Evolutionary conservation across 2,888 invertebrate genomes (phyloP), one percentile per base, ranked within the genome.

Genomic region (Epicampocera succincta): DNA sequence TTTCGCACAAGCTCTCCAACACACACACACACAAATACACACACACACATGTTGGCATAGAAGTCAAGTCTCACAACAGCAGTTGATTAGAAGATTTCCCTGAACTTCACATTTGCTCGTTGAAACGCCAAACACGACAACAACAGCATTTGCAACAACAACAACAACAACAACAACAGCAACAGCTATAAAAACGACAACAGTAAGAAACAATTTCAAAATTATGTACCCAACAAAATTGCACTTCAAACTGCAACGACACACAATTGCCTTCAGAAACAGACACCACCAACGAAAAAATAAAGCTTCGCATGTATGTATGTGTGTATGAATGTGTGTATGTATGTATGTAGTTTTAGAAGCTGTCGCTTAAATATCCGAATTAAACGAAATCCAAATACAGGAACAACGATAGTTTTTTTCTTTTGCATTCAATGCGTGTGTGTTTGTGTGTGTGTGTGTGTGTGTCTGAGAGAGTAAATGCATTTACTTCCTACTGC

Each of bases 61-160:
- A 42, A 75, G 21, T 50, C 68, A 65, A 63, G 71, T 61, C 68
- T 54, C 69, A 66, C 19, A 75, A 61, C 75, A 71, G 80, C 75
- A 71, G 80, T 83, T 84, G 86, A 83, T 84, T 84, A 85, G 84
- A 88, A 87, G 88, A 89, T 88, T 88, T 89, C 88, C 88, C 88
- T 88, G 88, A 88, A 88, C 88, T 89, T 88, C 88, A 88, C 85
- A 86, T 86, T 84, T 84, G 69, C 60, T 61, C 82, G 79, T 83
- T 83, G 76, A 82, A 80, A 79, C 81, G 40, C 19, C 60, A 81
- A 54, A 13, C 56, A 40, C 73, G 75, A 69, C 56, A 60, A 56
- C 44, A 72, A n/a, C n/a, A n/a, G n/a, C n/a, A n/a, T n/a, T n/a
- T n/a, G n/a, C n/a, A n/a, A n/a, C n/a, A n/a, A n/a, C n/a, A n/a